Evolutionary conservation across 2,888 invertebrate genomes (phyloP), one percentile per base, ranked within the genome.

Genomic region (Lydus trimaculatus): DNA sequence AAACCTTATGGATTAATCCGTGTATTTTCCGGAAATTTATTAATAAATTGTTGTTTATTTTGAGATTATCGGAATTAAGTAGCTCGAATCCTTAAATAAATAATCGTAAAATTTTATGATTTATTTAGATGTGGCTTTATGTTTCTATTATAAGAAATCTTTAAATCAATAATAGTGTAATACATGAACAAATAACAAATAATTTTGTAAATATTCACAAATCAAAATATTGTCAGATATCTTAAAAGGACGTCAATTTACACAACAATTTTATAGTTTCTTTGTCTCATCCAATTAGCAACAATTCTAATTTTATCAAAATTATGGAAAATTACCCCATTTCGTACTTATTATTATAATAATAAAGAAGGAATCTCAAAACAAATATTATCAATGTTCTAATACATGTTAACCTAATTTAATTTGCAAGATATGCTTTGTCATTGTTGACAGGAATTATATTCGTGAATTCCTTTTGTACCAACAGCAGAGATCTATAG

Each of bases 51-150:
- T 3, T 25, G 15, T 56, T 56, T 11, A 25, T 11, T 56, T 56
- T 56, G 3, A 20, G 56, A 56, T 56, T 56, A 56, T 13, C 8
- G 13, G 4, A 3, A 25, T 56, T 56, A 56, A 56, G 25, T 56
- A 56, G 25, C 15, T 25, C 7, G 25, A 56, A 56, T 56, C 56
- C 25, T 23, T 56, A 8, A 4, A 9, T 25, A 56, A 56, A 56
- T 25, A 56, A 56, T 56, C 56, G 56, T 56, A 25, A 25, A 56
- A 56, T 25, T 56, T 56, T 56, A 56, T 56, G 56, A 25, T 56
- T 56, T 56, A 56, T 56, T 56, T 52, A 15, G 56, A 25, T 56
- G 6, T 0, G 11, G 23, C 56, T 56, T 56, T 25, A 23, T 25
- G 13, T 23, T 56, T 56, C 56, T 56, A 56, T 56, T 56, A 56